Percentiles rank a stretch among this genome's conserved stretches.
These are phyloP conservation scores for Pampusana beccarii DNA, from an alignment of 2,113 vertebrate species.

Conservation along the genomic window DNA sequence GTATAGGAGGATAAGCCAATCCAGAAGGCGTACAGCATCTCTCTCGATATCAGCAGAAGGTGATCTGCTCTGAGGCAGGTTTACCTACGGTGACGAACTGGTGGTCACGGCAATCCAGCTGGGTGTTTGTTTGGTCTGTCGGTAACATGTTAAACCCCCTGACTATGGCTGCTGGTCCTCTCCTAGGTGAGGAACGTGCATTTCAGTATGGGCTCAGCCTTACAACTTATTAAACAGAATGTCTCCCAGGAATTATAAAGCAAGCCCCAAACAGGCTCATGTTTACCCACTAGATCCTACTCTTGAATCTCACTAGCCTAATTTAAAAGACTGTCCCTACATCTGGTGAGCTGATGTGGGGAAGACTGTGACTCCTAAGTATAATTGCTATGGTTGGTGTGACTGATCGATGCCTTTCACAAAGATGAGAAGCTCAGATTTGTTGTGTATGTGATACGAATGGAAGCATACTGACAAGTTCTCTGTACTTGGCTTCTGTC, in stretches of 20 bases:
- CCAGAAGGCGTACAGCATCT: background rate
- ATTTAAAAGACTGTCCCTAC: background rate
- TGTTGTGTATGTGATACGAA: background rate
- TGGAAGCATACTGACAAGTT: background rate
- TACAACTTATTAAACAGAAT: fast-evolving
- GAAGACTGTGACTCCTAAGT: background rate
- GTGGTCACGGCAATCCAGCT: background rate
- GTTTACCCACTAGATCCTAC: background rate
- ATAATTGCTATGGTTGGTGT: background rate
- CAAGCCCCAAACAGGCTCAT: background rate
- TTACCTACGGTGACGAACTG: background rate
- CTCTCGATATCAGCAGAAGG: background rate
- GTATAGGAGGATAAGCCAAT: background rate
- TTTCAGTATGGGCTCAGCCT: background rate
- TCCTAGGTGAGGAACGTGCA: background rate
- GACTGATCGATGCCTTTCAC: background rate
- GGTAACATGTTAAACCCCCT: background rate
- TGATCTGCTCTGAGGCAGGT: background rate
- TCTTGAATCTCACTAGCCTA: background rate
- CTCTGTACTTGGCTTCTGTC: background rate
- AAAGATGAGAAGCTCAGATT: background rate
- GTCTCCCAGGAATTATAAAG: background rate
- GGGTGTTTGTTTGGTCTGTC: background rate
- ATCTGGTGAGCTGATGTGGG: background rate
- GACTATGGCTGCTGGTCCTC: background rate